phyloP scores from a whole-genome alignment of 2,888 invertebrate species.

The Mayetiola destructor region DNA sequence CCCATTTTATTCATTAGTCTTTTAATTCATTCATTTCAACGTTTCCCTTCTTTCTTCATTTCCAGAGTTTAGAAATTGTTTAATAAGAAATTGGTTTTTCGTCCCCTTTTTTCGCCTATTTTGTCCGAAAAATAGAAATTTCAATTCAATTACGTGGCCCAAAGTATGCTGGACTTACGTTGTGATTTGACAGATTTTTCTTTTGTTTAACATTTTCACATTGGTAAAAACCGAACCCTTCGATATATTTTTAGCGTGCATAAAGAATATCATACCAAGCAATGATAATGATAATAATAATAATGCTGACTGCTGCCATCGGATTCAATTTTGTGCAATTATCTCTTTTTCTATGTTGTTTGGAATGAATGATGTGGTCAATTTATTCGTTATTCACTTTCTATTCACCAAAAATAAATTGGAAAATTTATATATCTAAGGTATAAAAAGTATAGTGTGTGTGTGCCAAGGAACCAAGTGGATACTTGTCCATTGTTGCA shows the following conservation, averaged over 20 bases:
- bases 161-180: not conserved
- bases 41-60: constrained; percentile 3
- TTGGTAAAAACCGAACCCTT: not conserved
- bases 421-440: too few species aligned
- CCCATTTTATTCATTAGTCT: not conserved
- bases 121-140: not conserved
- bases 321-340: not conserved
- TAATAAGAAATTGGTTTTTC: not conserved
- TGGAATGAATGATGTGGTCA: not conserved
- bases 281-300: not conserved
- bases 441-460: too few species aligned
- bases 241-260: too few species aligned
- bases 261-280: too few species aligned
- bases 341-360: not conserved
- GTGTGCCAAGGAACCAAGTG: too few species aligned
- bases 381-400: not conserved
- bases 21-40: too few species aligned
- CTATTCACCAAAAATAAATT: not conserved
- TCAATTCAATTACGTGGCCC: constrained; percentile 4
- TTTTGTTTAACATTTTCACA: not conserved
- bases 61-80: too few species aligned
- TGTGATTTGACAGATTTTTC: not conserved
- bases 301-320: not conserved
- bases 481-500: not conserved
- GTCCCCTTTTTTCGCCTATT: too few species aligned